These are phyloP conservation scores for Ambastaia sidthimunki DNA, from an alignment of 2,797 vertebrate species.

Conservation along the genomic window DNA sequence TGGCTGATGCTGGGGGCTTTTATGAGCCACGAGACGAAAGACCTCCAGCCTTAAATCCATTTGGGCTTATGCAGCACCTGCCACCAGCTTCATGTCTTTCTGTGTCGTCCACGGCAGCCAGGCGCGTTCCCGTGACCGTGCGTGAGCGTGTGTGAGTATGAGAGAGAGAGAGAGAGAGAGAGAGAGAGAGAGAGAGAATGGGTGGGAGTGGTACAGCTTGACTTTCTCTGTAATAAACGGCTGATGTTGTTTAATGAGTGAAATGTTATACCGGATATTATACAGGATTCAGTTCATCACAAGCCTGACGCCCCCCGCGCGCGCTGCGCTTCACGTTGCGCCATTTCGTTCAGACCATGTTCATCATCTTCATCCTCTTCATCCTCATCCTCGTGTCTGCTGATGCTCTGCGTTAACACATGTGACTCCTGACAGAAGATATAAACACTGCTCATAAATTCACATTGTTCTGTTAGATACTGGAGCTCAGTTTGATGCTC, in stretches of 20 bases:
- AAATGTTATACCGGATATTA: conserved; percentile 47
- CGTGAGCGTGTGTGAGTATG: conserved; percentile 44
- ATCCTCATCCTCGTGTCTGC: conserved; percentile 25
- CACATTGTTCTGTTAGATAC: background rate
- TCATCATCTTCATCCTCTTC: conserved; percentile 33
- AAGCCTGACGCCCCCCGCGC: conserved; percentile 52
- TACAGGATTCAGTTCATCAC: no score
- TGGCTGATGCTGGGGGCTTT: conserved; percentile 55
- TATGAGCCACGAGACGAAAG: conserved; percentile 63
- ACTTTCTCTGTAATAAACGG: conserved; percentile 59
- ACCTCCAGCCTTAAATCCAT: conserved; percentile 70
- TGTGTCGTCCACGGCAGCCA: conserved; percentile 69
- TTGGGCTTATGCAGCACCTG: conserved; percentile 72
- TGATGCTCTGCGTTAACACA: conserved; percentile 35
- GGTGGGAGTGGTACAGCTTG: conserved; percentile 50
- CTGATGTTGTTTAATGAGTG: conserved; percentile 59
- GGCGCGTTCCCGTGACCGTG: conserved; percentile 60
- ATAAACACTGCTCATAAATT: no score
- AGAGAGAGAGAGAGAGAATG: conserved; percentile 23
- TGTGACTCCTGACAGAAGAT: conserved; percentile 29
- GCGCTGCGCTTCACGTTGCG: conserved; percentile 60
- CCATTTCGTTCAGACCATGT: conserved; percentile 52
- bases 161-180: conserved; percentile 34
- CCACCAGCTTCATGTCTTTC: conserved; percentile 78
- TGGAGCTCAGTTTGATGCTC: conserved; percentile 24